Percentiles rank a stretch among this genome's conserved stretches.
phyloP scores from a whole-genome alignment of 1,140 invertebrate species.

The Bombus fervidus region DNA sequence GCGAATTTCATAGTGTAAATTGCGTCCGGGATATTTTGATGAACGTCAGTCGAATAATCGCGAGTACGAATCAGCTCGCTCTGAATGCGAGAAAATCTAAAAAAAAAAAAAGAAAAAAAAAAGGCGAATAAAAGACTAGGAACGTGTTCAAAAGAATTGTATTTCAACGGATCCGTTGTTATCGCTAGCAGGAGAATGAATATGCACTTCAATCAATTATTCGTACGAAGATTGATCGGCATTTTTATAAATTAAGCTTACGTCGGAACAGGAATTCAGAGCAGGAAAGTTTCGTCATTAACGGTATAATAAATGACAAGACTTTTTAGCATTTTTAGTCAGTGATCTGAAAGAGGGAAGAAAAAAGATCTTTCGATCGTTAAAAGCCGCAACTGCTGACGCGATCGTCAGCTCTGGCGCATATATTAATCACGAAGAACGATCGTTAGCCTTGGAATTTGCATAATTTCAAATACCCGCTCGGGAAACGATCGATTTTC shows the following conservation, averaged over 20 bases:
- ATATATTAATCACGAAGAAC: slow-evolving; percentile 18
- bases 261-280: background rate
- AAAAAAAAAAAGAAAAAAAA: background rate
- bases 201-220: background rate
- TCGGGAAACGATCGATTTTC: slow-evolving; percentile 29
- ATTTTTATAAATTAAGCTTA: background rate
- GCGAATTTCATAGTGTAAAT: background rate
- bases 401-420: background rate
- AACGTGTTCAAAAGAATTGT: background rate
- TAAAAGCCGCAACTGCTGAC: background rate
- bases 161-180: background rate
- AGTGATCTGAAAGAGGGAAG: background rate
- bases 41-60: background rate
- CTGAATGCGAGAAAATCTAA: background rate
- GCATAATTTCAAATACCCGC: slow-evolving; percentile 40
- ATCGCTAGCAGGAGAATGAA: background rate
- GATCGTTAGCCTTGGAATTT: slow-evolving; percentile 33
- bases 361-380: background rate
- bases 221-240: background rate
- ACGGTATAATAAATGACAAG: background rate
- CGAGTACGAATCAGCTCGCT: background rate
- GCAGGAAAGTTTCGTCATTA: background rate
- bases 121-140: too few species aligned
- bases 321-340: background rate
- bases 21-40: background rate